Evolutionary conservation across 1,140 invertebrate genomes (phyloP).

Genomic region (Tetraneura akinire): DNA sequence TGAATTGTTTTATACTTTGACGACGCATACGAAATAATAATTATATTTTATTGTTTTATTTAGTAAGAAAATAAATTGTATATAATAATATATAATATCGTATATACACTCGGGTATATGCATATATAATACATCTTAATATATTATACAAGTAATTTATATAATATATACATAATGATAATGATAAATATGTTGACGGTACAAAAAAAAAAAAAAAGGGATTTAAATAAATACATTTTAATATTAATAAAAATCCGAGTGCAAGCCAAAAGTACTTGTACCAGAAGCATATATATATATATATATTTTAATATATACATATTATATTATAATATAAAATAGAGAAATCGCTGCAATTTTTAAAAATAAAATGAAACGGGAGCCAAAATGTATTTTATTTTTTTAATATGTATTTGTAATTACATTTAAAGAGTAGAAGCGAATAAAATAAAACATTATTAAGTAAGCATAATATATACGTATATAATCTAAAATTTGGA

Average conservation of each 20-base stretch:
- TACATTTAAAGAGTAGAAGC: constrained; percentile 33
- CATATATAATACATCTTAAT: too few species aligned
- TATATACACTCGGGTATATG: too few species aligned
- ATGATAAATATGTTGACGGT: constrained; percentile 27
- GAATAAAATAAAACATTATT: constrained; percentile 28
- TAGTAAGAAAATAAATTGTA: too few species aligned
- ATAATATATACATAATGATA: too few species aligned
- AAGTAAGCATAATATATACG: too few species aligned
- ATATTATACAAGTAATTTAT: too few species aligned
- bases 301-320: too few species aligned
- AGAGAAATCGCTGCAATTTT: constrained; percentile 30
- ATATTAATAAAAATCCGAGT: constrained; percentile 33
- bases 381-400: constrained; percentile 41
- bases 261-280: constrained; percentile 42
- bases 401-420: constrained; percentile 15
- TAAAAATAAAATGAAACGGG: constrained; percentile 39
- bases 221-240: constrained; percentile 33
- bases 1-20: too few species aligned
- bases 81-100: too few species aligned
- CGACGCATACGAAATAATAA: too few species aligned
- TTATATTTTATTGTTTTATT: too few species aligned
- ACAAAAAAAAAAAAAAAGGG: neutral
- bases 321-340: neutral
- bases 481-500: constrained; percentile 21
- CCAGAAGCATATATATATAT: neutral